A percentile compares a stretch with the other conserved stretches of the same genome.
Conservation (phyloP, 2,888 invertebrate species). For the Alloplasta piceator region DNA sequence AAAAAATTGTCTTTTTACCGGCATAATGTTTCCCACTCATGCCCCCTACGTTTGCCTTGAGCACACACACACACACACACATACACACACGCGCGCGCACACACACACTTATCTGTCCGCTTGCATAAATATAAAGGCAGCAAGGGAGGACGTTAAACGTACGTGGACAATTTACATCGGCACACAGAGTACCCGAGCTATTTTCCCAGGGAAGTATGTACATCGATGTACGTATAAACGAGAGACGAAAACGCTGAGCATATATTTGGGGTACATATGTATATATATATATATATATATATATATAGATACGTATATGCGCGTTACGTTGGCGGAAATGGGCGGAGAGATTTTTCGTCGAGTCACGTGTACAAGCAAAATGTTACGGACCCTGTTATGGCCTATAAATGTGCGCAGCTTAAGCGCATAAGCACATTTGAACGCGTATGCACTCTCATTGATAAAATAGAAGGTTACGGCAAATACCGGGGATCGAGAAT, state of each 20-base stretch:
- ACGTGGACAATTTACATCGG: constrained; percentile 40
- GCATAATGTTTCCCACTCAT: constrained; percentile 13
- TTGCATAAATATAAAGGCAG: constrained; percentile 44
- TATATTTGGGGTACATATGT: background rate
- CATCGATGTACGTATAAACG: background rate
- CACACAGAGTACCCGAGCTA: constrained; percentile 25
- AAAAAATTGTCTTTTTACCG: background rate
- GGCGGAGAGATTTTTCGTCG: constrained; percentile 17
- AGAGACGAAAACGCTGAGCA: constrained; percentile 23
- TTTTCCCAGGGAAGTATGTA: constrained; percentile 23
- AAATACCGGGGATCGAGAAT: constrained; percentile 25
- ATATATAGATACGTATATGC: background rate
- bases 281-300: background rate
- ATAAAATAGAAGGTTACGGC: constrained; percentile 21
- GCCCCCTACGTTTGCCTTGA: constrained; percentile 21
- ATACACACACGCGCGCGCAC: no score
- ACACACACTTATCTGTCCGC: constrained; percentile 3
- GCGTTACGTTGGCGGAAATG: constrained; percentile 12
- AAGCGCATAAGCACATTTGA: background rate
- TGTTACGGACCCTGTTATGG: background rate
- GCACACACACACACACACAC: background rate
- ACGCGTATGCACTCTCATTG: constrained; percentile 29
- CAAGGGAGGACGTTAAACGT: constrained; percentile 23
- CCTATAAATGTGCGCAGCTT: background rate
- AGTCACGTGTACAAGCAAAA: constrained; percentile 3